A percentile compares a stretch with the other conserved stretches of the same genome.
phyloP scores from a whole-genome alignment of 1,140 invertebrate species.

The Hypothenemus hampei region DNA sequence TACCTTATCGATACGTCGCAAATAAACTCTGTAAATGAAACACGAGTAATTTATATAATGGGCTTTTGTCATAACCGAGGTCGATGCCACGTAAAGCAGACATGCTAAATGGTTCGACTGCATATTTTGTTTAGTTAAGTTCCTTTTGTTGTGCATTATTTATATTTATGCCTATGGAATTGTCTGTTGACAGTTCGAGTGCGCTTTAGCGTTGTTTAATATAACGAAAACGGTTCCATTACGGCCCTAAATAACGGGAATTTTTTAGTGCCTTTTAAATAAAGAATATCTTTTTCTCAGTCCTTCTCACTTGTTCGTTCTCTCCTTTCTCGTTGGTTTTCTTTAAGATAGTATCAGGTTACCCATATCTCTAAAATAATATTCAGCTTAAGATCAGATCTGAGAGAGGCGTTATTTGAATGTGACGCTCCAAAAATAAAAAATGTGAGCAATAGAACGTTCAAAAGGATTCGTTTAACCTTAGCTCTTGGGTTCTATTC shows the following conservation, averaged over 20 bases:
- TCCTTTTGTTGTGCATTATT: slow-evolving; percentile 4
- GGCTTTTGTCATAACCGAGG: slow-evolving; percentile 21
- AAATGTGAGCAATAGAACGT: slow-evolving; percentile 2
- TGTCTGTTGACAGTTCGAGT: background rate
- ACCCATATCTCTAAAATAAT: background rate
- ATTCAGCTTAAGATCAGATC: slow-evolving; percentile 7
- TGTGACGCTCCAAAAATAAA: too few species aligned
- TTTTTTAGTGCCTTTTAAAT: too few species aligned
- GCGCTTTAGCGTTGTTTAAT: too few species aligned
- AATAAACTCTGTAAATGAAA: too few species aligned
- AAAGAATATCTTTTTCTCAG: too few species aligned
- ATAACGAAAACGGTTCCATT: too few species aligned
- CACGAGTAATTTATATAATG: slow-evolving; percentile 27
- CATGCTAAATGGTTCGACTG: slow-evolving; percentile 23
- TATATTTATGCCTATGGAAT: slow-evolving; percentile 6
- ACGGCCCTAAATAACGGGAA: background rate
- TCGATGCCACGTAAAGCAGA: slow-evolving; percentile 21
- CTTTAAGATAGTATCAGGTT: slow-evolving; percentile 7
- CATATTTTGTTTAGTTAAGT: slow-evolving; percentile 5
- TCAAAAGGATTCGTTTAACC: slow-evolving; percentile 23
- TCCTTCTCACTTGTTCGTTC: too few species aligned
- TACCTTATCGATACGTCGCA: too few species aligned
- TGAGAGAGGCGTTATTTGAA: too few species aligned
- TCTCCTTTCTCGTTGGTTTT: too few species aligned
- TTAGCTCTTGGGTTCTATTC: slow-evolving; percentile 18